phyloP scores from a whole-genome alignment of 2,888 invertebrate genomes.

The Trichopria drosophilae region DNA sequence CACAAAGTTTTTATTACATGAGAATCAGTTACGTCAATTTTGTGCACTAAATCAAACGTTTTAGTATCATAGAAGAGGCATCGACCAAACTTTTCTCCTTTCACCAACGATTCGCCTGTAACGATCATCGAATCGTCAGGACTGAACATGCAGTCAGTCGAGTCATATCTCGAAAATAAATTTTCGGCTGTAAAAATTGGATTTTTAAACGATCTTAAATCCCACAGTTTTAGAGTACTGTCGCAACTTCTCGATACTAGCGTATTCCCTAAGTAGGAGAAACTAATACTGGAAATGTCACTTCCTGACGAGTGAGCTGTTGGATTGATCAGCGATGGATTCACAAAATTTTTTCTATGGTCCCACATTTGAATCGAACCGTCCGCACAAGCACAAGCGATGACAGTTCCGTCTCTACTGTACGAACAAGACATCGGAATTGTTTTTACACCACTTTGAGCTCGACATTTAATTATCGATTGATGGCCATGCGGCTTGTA shows the following conservation, averaged over 20 bases:
- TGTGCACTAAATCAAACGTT: conserved; percentile 73
- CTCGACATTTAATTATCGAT: conserved; percentile 82
- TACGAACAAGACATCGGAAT: conserved; percentile 83
- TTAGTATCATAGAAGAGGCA: conserved; percentile 79
- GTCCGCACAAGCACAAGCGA: conserved; percentile 90
- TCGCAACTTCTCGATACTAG: conserved; percentile 86
- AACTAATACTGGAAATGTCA: conserved; percentile 83
- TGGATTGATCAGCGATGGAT: conserved; percentile 76
- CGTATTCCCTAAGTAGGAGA: conserved; percentile 82
- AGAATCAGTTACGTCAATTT: conserved; percentile 76
- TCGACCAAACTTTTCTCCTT: conserved; percentile 66
- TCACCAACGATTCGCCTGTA: conserved; percentile 82
- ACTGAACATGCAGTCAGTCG: conserved; percentile 79
- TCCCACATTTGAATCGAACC: conserved; percentile 99
- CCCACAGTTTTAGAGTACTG: conserved; percentile 95
- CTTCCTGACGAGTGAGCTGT: conserved; percentile 78
- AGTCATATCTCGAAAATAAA: conserved; percentile 83
- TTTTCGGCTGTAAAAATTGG: conserved; percentile 71
- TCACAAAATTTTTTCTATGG: conserved; percentile 86
- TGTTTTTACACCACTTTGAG: conserved; percentile 83
- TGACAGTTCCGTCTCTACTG: conserved; percentile 81
- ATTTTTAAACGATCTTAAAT: conserved; percentile 79
- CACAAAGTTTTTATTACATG: conserved; percentile 88
- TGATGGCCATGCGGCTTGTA: conserved; percentile 79
- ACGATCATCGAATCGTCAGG: conserved; percentile 89